Evolutionary conservation across 1,140 invertebrate species (phyloP).

Genomic region (Thaumetopoea pityocampa): DNA sequence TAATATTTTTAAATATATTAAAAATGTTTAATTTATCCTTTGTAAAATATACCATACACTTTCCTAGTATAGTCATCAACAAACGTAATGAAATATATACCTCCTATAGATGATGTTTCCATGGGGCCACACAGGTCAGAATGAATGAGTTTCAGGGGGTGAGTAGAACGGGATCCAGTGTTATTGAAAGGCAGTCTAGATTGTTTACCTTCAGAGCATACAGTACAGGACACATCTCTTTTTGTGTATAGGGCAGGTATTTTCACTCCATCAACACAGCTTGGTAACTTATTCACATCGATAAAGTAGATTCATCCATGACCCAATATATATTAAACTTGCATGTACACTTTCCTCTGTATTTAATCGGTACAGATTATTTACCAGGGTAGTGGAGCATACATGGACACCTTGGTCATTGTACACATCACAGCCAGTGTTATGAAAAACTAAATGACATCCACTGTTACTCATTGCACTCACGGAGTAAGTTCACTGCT

Average conservation of each 20-base stretch:
- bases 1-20: conserved; percentile 21
- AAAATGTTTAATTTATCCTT: conserved; percentile 25
- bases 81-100: conserved; percentile 57
- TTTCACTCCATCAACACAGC: conserved; percentile 19
- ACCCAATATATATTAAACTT: too few relatives aligned
- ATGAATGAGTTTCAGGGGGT: conserved; percentile 46
- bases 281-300: conserved; percentile 16
- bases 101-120: conserved; percentile 40
- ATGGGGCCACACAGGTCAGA: conserved; percentile 61
- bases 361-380: too few relatives aligned
- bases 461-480: too few relatives aligned
- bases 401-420: too few relatives aligned
- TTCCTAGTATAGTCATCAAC: conserved; percentile 51
- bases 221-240: conserved; percentile 17
- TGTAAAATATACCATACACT: conserved; percentile 28
- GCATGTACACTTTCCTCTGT: too few relatives aligned
- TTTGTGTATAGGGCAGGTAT: conserved; percentile 21
- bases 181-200: conserved; percentile 22
- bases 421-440: too few relatives aligned
- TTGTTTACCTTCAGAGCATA: conserved; percentile 31
- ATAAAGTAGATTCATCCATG: too few relatives aligned
- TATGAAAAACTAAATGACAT: too few relatives aligned
- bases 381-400: too few relatives aligned
- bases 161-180: conserved; percentile 22
- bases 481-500: too few relatives aligned